phyloP scores from a whole-genome alignment of 2,888 invertebrate species.

The Orthosia gothica region DNA sequence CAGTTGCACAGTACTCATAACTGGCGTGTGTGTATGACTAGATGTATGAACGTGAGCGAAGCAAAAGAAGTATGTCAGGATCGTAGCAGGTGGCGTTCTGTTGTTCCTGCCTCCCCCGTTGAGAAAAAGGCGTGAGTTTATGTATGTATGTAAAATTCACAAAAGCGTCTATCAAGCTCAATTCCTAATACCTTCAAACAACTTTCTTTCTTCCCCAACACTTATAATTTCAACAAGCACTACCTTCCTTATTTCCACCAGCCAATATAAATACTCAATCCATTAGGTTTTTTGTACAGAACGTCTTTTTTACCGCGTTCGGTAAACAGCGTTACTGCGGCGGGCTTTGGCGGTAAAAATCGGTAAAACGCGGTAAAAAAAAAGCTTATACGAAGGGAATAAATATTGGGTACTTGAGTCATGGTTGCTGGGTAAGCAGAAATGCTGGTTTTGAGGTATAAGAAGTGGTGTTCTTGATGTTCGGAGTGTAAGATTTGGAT shows the following conservation, averaged over 20 bases:
- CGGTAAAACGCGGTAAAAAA: constrained; percentile 62
- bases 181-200: constrained; percentile 35
- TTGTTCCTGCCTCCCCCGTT: no score
- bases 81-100: no score
- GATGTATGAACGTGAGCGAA: no score
- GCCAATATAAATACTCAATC: constrained; percentile 45
- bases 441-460: constrained; percentile 24
- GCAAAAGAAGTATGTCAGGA: no score
- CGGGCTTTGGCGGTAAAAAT: constrained; percentile 64
- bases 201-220: constrained; percentile 24
- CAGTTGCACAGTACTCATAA: no score
- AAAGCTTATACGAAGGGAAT: constrained; percentile 53
- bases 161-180: constrained; percentile 31
- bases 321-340: constrained; percentile 63
- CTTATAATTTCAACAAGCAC: constrained; percentile 33
- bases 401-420: constrained; percentile 62
- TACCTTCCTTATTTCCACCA: constrained; percentile 22
- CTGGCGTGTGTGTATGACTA: no score
- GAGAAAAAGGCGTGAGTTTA: no score
- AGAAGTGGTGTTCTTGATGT: constrained; percentile 12
- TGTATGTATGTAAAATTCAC: constrained; percentile 3
- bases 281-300: constrained; percentile 61
- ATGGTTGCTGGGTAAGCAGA: constrained; percentile 53
- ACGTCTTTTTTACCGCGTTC: constrained; percentile 54
- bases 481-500: background rate